These are phyloP conservation scores for Aplidium turbinatum DNA, from an alignment of 23 tunicate species.

Conservation along the genomic window DNA sequence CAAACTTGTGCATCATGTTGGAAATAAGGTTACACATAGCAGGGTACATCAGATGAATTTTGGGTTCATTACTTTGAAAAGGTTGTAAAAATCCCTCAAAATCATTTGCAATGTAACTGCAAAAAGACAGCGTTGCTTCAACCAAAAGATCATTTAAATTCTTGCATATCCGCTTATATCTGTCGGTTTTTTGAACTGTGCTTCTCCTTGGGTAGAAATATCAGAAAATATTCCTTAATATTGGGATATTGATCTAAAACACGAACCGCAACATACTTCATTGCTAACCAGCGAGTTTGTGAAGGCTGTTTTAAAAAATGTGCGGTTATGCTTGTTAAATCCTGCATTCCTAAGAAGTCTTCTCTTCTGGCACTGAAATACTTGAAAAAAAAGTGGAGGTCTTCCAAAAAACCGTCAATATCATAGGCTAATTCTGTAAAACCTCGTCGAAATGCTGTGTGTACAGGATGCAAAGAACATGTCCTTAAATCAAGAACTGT, in stretches of 20 bases:
- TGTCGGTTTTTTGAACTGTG: not conserved
- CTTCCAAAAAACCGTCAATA: not conserved
- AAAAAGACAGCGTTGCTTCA: not conserved
- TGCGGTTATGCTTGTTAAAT: not conserved
- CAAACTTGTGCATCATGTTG: not conserved
- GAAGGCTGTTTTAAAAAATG: not conserved
- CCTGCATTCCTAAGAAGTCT: not conserved
- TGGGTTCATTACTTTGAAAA: constrained; percentile 10
- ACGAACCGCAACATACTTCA: constrained; percentile 1
- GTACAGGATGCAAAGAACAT: constrained; percentile 8
- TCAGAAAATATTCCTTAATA: constrained; percentile 8
- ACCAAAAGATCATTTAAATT: not conserved
- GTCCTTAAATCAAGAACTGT: constrained; percentile 6
- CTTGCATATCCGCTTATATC: constrained; percentile 2
- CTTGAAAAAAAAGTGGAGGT: constrained; percentile 9
- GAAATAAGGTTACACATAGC: constrained; percentile 5
- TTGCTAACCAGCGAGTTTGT: not conserved
- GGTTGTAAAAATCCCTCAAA: constrained; percentile 5
- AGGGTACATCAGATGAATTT: constrained; percentile 12
- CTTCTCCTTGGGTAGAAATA: not conserved
- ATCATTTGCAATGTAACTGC: not conserved
- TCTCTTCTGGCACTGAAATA: constrained; percentile 1
- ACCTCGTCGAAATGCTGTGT: constrained; percentile 3
- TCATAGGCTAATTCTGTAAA: not conserved
- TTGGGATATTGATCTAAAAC: not conserved